Evolutionary conservation across 2,113 vertebrate species (phyloP).

Genomic region (Meleagris gallopavo): DNA sequence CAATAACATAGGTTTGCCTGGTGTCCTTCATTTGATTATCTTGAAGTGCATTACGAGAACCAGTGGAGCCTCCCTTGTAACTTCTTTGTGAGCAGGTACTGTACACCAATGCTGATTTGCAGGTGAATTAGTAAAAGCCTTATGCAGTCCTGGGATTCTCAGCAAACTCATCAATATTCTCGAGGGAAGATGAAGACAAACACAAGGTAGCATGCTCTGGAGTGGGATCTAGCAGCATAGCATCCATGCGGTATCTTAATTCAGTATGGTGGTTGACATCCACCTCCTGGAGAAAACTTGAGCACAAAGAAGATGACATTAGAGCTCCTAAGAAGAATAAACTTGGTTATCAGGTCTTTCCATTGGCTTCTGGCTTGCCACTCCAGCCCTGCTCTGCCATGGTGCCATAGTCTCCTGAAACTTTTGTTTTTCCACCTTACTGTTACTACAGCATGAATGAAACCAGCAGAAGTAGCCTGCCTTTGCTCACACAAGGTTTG

Average conservation of each 20-base stretch:
- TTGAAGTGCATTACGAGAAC: background rate
- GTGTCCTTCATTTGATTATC: conserved; percentile 25
- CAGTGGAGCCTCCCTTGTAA: background rate
- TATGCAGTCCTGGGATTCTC: background rate
- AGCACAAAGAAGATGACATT: background rate
- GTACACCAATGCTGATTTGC: background rate
- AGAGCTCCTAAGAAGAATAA: background rate
- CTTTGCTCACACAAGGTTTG: accelerated
- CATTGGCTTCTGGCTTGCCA: background rate
- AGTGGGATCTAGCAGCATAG: background rate
- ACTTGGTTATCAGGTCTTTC: background rate
- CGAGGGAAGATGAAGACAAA: background rate
- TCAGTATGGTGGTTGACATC: background rate
- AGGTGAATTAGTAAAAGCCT: background rate
- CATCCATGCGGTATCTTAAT: background rate
- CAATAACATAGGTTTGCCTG: background rate
- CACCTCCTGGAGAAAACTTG: background rate
- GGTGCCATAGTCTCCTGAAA: background rate
- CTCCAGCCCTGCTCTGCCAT: background rate
- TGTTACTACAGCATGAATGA: background rate
- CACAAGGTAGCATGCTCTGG: accelerated
- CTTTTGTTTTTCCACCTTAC: background rate
- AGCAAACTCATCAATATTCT: background rate
- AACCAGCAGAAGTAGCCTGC: background rate
- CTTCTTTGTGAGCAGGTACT: background rate